phyloP scores from a whole-genome alignment of 92 coral and sea anemone genomes.

The Anthopleura xanthogrammica region DNA sequence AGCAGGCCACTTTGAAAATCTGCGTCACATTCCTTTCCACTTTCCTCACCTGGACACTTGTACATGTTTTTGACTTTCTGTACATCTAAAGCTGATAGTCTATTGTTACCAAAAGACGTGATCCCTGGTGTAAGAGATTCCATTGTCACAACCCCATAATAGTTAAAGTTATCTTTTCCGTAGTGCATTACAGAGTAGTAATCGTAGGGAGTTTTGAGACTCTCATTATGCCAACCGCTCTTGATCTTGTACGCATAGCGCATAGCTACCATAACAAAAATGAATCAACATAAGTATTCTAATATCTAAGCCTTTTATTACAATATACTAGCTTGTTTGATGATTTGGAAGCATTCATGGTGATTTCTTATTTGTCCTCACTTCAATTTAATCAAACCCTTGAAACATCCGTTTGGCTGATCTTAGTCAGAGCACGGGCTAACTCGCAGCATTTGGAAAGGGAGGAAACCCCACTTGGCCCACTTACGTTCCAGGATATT shows the following conservation, averaged over 20 bases:
- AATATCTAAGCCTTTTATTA: too few species aligned
- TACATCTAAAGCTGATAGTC: conserved; percentile 73
- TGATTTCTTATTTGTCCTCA: too few species aligned
- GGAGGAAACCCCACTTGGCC: background rate
- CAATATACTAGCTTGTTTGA: too few species aligned
- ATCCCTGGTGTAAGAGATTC: conserved; percentile 49
- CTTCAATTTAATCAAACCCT: too few species aligned
- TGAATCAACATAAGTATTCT: background rate
- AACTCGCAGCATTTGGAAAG: too few species aligned
- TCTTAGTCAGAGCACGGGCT: too few species aligned
- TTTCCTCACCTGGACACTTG: conserved; percentile 73
- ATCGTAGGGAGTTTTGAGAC: conserved; percentile 74
- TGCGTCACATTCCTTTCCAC: too few species aligned
- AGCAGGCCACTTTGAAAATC: too few species aligned
- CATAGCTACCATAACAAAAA: background rate
- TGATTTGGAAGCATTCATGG: too few species aligned
- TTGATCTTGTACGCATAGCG: conserved; percentile 71
- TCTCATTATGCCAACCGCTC: conserved; percentile 68
- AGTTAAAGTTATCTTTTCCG: conserved; percentile 66
- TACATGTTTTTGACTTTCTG: conserved; percentile 72
- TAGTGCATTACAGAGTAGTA: conserved; percentile 94
- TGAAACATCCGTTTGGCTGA: too few species aligned
- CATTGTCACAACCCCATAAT: conserved; percentile 39
- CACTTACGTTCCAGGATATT: conserved; percentile 72
- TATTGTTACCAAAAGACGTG: conserved; percentile 68